Evolutionary conservation across 2,113 vertebrate species (phyloP).

Genomic region (Xyrauchen texanus): DNA sequence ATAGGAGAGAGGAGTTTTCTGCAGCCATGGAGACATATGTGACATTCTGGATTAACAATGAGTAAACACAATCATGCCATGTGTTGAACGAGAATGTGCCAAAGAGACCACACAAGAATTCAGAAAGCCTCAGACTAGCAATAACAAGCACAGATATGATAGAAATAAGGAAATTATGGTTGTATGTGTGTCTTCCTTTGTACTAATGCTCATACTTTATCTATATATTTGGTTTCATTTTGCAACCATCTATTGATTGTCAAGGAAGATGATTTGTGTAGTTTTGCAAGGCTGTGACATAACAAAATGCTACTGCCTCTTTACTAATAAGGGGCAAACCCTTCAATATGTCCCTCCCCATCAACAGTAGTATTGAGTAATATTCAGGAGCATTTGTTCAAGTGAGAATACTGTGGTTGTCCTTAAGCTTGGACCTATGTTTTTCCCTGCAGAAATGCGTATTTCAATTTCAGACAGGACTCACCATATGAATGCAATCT

Average conservation of each 20-base stretch:
- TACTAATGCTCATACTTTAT: too few species aligned
- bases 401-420: not conserved
- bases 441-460: slow-evolving; percentile 12
- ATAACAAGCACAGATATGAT: too few species aligned
- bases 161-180: too few species aligned
- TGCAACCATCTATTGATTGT: too few species aligned
- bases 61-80: slow-evolving; percentile 55
- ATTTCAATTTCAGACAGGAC: slow-evolving; percentile 38
- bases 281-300: too few species aligned
- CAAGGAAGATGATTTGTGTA: too few species aligned
- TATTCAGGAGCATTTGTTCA: not conserved
- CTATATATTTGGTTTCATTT: too few species aligned
- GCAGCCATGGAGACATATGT: slow-evolving; percentile 40
- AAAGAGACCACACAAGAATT: slow-evolving; percentile 31
- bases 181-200: too few species aligned
- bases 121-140: not conserved
- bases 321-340: too few species aligned
- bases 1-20: slow-evolving; percentile 16
- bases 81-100: slow-evolving; percentile 26
- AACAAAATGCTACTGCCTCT: too few species aligned
- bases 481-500: slow-evolving; percentile 29
- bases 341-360: too few species aligned
- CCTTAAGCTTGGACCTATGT: slow-evolving; percentile 10
- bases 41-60: slow-evolving; percentile 30
- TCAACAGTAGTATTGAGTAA: too few species aligned